Percentiles rank a stretch among this genome's conserved stretches.
Conservation (phyloP, 2,888 invertebrate species). For the Lochmaea crataegi region DNA sequence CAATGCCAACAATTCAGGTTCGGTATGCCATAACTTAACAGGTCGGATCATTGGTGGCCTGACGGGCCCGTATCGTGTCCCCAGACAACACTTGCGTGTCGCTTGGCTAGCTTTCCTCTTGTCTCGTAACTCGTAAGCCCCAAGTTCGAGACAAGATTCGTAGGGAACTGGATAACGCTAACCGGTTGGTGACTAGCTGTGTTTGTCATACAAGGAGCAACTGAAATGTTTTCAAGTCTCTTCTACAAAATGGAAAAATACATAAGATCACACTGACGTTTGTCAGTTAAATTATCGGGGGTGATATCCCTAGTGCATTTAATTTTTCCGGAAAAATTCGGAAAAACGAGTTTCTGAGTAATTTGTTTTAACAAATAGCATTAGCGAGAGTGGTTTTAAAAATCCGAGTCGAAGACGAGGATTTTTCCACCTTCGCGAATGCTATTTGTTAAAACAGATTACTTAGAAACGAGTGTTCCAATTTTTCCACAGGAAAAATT, state of each 20-base stretch:
- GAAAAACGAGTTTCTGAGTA: too few species aligned
- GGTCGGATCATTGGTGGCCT: conserved; percentile 43
- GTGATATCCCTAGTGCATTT: too few species aligned
- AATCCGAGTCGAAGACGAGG: too few species aligned
- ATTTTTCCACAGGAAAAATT: too few species aligned
- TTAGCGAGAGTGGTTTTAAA: too few species aligned
- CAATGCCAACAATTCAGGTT: conserved; percentile 48
- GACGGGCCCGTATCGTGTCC: conserved; percentile 48
- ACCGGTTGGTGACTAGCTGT: neutral
- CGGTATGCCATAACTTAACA: conserved; percentile 53
- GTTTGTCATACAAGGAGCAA: neutral
- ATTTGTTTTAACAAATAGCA: too few species aligned
- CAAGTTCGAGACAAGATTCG: conserved; percentile 24
- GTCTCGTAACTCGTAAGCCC: conserved; percentile 49
- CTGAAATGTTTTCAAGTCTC: neutral
- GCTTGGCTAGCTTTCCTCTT: conserved; percentile 47
- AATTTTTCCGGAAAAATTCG: too few species aligned
- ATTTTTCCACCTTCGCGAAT: too few species aligned
- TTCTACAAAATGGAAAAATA: neutral
- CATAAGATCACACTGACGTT: neutral
- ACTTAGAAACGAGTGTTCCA: too few species aligned
- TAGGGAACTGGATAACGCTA: conserved; percentile 7
- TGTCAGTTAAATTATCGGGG: too few species aligned
- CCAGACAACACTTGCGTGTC: conserved; percentile 56
- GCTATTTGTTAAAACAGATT: too few species aligned